Evolutionary conservation across 2,797 vertebrate species (phyloP).

Genomic region (Selene dorsalis): DNA sequence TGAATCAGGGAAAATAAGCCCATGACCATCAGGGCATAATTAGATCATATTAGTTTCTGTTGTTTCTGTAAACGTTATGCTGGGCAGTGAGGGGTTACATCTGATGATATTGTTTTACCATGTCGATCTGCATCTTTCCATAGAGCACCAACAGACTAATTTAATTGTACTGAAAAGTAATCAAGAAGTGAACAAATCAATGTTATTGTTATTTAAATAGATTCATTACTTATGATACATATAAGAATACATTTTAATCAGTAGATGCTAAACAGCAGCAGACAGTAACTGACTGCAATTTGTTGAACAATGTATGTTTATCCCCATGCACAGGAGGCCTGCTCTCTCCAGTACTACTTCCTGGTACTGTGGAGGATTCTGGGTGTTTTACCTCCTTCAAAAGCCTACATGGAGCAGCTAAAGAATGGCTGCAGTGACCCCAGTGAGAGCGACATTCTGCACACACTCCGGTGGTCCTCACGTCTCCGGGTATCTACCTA

Average conservation of each 20-base stretch:
- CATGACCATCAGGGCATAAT: background rate
- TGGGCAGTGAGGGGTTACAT: too few species aligned
- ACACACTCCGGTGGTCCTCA: constrained; percentile 96
- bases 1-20: background rate
- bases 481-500: constrained; percentile 92
- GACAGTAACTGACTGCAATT: background rate
- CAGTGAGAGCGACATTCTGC: constrained; percentile 95
- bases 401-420: constrained; percentile 92
- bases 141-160: too few species aligned
- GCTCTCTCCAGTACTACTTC: constrained; percentile 98
- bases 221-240: too few species aligned
- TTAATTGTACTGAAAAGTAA: too few species aligned
- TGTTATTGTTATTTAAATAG: too few species aligned
- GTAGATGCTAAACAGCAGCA: background rate
- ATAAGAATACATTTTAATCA: background rate
- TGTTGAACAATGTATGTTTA: constrained; percentile 1
- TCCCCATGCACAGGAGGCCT: constrained; percentile 89
- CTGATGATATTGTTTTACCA: too few species aligned
- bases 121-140: too few species aligned
- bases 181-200: too few species aligned
- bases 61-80: too few species aligned
- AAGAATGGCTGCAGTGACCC: constrained; percentile 89
- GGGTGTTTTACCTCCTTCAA: constrained; percentile 94
- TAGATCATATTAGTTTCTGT: too few species aligned
- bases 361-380: constrained; percentile 96